phyloP scores from a whole-genome alignment of 2,113 vertebrate species.

The Tragulus kanchil region DNA sequence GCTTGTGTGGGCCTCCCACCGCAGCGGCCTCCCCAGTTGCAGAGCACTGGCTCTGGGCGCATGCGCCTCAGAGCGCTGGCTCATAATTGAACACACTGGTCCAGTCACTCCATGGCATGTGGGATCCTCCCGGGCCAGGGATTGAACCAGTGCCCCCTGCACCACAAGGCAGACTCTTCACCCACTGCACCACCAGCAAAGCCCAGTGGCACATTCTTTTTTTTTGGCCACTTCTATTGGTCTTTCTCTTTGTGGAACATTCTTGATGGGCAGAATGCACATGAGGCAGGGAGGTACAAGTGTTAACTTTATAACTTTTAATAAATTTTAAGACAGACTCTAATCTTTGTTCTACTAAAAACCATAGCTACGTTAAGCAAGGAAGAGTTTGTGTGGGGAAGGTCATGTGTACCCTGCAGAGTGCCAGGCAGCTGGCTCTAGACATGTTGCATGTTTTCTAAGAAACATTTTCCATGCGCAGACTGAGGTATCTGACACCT shows the following conservation, averaged over 20 bases:
- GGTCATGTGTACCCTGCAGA: rapidly evolving
- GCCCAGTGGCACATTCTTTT: too few relatives aligned
- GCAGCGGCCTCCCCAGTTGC: too few relatives aligned
- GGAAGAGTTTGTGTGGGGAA: neutral
- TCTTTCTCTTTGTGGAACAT: neutral
- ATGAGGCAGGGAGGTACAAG: neutral
- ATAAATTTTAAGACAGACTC: neutral
- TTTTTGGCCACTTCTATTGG: too few relatives aligned
- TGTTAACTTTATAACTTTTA: neutral
- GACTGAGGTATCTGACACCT: neutral
- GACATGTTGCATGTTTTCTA: neutral
- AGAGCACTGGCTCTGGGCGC: too few relatives aligned
- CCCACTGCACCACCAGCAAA: too few relatives aligned
- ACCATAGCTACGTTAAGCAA: neutral
- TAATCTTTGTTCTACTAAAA: conserved; percentile 38
- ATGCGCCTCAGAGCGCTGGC: too few relatives aligned
- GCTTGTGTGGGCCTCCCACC: too few relatives aligned
- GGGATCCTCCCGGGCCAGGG: too few relatives aligned
- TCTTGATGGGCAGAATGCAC: neutral
- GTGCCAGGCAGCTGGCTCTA: neutral
- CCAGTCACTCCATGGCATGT: too few relatives aligned
- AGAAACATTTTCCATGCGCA: neutral
- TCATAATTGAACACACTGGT: too few relatives aligned
- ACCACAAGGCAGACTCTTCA: too few relatives aligned
- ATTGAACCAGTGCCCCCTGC: too few relatives aligned